A percentile compares a stretch with the other conserved stretches of the same genome.
Conservation (phyloP, 2,797 vertebrate species). For the Gymnopithys bicolor region DNA sequence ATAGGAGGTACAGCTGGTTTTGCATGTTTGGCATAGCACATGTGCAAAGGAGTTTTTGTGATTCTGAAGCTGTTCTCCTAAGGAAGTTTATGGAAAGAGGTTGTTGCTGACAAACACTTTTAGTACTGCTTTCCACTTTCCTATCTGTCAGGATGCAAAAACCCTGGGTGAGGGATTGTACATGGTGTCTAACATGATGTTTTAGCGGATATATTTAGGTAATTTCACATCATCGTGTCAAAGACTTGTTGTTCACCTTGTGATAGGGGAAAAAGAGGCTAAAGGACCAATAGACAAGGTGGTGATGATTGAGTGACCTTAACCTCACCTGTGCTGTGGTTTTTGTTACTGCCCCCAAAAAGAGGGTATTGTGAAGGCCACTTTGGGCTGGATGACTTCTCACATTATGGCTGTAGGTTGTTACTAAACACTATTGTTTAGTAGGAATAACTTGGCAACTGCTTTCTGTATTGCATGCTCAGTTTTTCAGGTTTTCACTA, state of each 20-base stretch:
- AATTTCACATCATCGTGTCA: not conserved
- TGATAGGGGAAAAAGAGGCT: not conserved
- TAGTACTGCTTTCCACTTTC: not conserved
- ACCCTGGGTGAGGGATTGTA: not conserved
- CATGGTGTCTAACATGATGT: not conserved
- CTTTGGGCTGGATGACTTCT: not conserved
- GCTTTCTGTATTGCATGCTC: not conserved
- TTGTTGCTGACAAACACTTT: not conserved
- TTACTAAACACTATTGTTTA: not conserved
- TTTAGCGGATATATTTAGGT: not conserved
- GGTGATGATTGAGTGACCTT: not conserved
- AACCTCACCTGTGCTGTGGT: not conserved
- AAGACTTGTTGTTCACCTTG: not conserved
- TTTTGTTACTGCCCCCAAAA: not conserved
- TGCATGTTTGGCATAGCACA: not conserved
- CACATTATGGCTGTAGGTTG: not conserved
- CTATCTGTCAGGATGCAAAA: not conserved
- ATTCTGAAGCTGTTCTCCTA: not conserved
- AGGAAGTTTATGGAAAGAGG: not conserved
- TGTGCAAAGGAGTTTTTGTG: not conserved
- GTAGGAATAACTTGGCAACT: not conserved
- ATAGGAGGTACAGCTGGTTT: not conserved
- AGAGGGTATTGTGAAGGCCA: not conserved
- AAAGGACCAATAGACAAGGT: not conserved
- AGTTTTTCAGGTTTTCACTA: not conserved